Evolutionary conservation across 2,113 vertebrate species (phyloP).

Genomic region (Rhinogobius similis): DNA sequence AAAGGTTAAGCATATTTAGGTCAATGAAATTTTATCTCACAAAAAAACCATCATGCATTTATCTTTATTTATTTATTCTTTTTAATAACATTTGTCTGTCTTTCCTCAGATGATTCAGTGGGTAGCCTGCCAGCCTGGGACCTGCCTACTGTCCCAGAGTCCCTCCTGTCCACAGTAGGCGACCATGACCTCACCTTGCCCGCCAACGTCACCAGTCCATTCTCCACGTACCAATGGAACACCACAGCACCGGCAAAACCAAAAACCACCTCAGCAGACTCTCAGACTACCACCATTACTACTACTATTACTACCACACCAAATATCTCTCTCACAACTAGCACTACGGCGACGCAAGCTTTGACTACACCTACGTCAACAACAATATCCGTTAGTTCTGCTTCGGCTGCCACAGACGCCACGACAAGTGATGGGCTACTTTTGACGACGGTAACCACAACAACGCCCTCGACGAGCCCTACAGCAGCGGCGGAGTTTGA

Average conservation of each 20-base stretch:
- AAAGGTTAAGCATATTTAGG: not conserved
- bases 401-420: slow-evolving; percentile 31
- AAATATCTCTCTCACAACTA: slow-evolving; percentile 7
- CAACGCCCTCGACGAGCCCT: slow-evolving; percentile 57
- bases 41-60: no score
- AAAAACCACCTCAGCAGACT: slow-evolving; percentile 44
- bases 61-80: no score
- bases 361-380: slow-evolving; percentile 14
- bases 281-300: slow-evolving; percentile 8
- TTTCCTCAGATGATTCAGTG: slow-evolving; percentile 58
- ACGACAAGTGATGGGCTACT: slow-evolving; percentile 57
- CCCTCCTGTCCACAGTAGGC: slow-evolving; percentile 63
- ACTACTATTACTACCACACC: slow-evolving; percentile 13
- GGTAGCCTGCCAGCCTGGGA: slow-evolving; percentile 71
- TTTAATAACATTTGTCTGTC: no score
- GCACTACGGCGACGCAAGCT: slow-evolving; percentile 27
- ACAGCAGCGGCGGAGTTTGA: slow-evolving; percentile 57
- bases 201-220: slow-evolving; percentile 72
- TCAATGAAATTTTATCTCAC: no score
- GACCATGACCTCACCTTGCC: slow-evolving; percentile 69
- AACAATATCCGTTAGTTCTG: not conserved
- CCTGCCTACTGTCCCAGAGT: slow-evolving; percentile 72
- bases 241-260: slow-evolving; percentile 51
- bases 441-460: slow-evolving; percentile 63
- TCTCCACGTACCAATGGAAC: slow-evolving; percentile 72